Evolutionary conservation across 2,888 invertebrate species (phyloP), one percentile per base, ranked within the genome.

Genomic region (Papilio gigon): DNA sequence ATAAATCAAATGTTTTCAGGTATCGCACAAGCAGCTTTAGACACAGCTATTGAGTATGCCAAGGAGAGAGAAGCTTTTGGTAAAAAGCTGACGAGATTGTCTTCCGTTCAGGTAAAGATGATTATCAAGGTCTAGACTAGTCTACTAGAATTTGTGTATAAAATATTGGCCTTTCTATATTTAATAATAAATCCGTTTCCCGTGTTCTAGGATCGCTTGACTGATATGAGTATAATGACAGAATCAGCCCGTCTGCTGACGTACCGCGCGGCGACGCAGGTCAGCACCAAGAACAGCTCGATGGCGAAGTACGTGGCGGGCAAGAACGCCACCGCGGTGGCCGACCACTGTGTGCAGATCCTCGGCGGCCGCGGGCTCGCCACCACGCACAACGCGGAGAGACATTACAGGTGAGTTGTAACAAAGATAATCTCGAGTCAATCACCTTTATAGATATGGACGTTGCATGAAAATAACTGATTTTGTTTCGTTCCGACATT

Each of bases 271-370:
- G 96, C 96, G 1, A 88, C 92, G 2, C 82, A 94, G 69, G 88
- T 93, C 14, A 92, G 92, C 74, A 93, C 94, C 0, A 94, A 94
- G 84, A 94, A 95, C 88, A 95, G 95, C 70, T 94, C 96, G 0
- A 95, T 96, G 94, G 96, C 96, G 4, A 96, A 96, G 85, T 92
- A 95, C 78, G 93, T 94, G 42, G 95, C 96, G 1, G 95, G 95
- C 1, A 93, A 94, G 77, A 93, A 94, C 75, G 95, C 96, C 1
- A 94, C 94, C 68, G 94, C 93, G 73, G 93, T 93, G 30, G 90
- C 95, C 30, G 95, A 96, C 84, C 92, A 95, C 88, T 94, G 95
- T 76, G 94, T 96, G 73, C 96, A 96, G 85, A 94, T 96, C 65
- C 88, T 96, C 44, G 96, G 96, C 59, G 96, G 95, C 1, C 93